These are phyloP conservation scores for Anas georgica DNA, from an alignment of 2,797 vertebrate genomes.

Conservation along the genomic window DNA sequence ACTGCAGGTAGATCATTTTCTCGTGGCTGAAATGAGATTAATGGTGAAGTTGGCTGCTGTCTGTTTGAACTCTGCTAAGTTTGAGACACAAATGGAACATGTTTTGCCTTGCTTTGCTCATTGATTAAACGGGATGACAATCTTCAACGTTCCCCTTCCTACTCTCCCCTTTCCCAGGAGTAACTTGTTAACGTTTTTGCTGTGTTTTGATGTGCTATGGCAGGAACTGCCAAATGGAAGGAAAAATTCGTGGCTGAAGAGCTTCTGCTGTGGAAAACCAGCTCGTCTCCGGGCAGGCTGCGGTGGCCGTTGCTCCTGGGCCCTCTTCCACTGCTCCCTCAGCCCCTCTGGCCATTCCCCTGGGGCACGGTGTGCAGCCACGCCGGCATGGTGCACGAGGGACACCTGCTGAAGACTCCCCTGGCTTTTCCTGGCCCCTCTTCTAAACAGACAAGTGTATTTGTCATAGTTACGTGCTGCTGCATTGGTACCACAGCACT, in stretches of 20 bases:
- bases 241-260: neutral
- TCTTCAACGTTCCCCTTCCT: neutral
- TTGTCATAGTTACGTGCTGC: neutral
- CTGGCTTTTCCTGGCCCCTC: neutral
- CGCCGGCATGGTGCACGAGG: too few relatives aligned
- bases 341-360: neutral
- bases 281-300: neutral
- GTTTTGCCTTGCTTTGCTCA: neutral
- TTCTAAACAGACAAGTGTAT: neutral
- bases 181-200: neutral
- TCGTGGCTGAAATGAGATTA: neutral
- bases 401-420: neutral
- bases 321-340: too few relatives aligned
- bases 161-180: neutral
- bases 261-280: neutral
- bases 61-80: neutral
- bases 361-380: too few relatives aligned
- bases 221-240: neutral
- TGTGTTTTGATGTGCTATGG: neutral
- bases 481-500: rapidly evolving
- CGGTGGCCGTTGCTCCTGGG: too few relatives aligned
- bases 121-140: neutral
- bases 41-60: neutral
- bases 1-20: neutral
- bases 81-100: neutral